phyloP scores from a whole-genome alignment of 2,113 vertebrate species.

The Thamnophis sirtalis region DNA sequence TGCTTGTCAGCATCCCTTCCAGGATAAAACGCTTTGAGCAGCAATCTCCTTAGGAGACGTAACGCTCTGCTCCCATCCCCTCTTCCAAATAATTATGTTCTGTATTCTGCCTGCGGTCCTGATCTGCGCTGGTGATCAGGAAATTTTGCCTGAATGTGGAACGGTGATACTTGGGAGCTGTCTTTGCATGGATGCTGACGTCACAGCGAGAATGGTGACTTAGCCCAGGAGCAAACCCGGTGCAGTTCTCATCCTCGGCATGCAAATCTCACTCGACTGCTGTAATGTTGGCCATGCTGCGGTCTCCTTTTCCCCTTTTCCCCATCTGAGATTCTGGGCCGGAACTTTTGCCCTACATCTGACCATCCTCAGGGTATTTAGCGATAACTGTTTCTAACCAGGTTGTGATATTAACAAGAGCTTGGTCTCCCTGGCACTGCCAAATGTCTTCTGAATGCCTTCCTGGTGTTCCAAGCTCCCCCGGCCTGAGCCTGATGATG shows the following conservation, averaged over 20 bases:
- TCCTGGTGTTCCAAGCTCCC: not conserved
- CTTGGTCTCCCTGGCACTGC: not conserved
- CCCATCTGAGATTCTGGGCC: not conserved
- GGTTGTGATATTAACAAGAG: not conserved
- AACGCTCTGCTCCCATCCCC: constrained; percentile 7
- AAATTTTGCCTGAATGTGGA: not conserved
- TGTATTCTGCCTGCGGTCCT: not conserved
- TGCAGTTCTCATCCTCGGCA: not conserved
- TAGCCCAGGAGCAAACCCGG: not conserved
- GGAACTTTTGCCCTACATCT: not conserved
- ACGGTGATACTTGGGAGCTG: not conserved
- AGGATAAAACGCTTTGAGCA: constrained; percentile 26
- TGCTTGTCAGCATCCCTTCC: constrained; percentile 8
- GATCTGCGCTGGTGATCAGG: no score
- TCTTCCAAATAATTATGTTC: not conserved
- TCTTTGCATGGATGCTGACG: not conserved
- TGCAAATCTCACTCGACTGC: not conserved
- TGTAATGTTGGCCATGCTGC: not conserved
- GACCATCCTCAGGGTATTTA: constrained; percentile 10
- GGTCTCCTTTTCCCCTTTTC: not conserved
- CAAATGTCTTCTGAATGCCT: not conserved
- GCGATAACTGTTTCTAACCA: not conserved
- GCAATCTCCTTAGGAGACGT: constrained; percentile 32
- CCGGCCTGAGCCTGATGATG: not conserved
- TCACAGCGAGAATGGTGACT: not conserved